Base-by-base conservation (phyloP, 37 sponge, comb jelly and placozoan genomes). In the Cliona cf. orientalis region DNA sequence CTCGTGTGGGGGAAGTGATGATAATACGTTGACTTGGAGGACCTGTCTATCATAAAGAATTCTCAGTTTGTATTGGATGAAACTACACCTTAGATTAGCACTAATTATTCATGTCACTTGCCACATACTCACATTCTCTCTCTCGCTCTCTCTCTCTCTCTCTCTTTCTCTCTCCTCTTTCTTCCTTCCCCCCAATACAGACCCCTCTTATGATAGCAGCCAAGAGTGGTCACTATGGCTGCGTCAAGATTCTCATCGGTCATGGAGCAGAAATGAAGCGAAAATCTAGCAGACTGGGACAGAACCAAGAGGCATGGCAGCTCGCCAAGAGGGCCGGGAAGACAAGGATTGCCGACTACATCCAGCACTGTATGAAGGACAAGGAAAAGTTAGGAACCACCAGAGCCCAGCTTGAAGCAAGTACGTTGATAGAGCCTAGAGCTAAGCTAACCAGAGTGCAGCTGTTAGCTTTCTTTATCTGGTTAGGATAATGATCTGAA, bases 161-260 rank as follows among this genome's bases (percentile, higher is more conserved):
- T n/a, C n/a, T n/a, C n/a, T n/a, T n/a, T n/a, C n/a, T n/a, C n/a
- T n/a, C n/a, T n/a, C n/a, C n/a, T n/a, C n/a, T n/a, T n/a, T n/a
- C n/a, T n/a, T n/a, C n/a, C n/a, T n/a, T n/a, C n/a, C n/a, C n/a
- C n/a, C n/a, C 55, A 71, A 3, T 38, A 14, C 75, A 81, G 87
- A 86, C 92, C 17, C 87, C 92, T 4, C 83, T 91, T 31, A 86
- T 74, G 44, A 35, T 71, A 17, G 92, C 92, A 37, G 79, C 83
- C 35, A 61, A 29, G 19, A 69, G 29, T 26, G 82, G 87, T 9
- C 42, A 82, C n/a, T 44, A 82, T 31, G 36, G 46, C 5, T 76
- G 83, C 59, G 76, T 81, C n/a, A 82, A 86, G 69, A 45, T 82
- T 4, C 70, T 91, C 0, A 40, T 91, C 42, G 28, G 35, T 1